These are phyloP conservation scores for Bufotes viridis DNA, from an alignment of 2,797 vertebrate species.

Conservation along the genomic window DNA sequence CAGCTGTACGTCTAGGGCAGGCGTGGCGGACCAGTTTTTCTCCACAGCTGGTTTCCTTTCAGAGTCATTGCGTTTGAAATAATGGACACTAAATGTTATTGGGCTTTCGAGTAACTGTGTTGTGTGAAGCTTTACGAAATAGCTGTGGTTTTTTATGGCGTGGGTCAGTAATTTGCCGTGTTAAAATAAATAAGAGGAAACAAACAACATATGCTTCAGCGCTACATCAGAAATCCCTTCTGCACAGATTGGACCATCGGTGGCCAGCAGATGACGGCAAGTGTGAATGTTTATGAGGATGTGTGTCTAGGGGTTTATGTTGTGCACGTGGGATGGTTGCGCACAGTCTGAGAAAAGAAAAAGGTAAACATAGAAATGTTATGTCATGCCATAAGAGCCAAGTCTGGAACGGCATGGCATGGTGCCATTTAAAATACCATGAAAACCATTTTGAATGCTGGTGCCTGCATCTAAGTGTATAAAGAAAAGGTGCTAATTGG, in stretches of 20 bases:
- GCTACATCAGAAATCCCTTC: slow-evolving; percentile 20
- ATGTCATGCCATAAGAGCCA: neutral
- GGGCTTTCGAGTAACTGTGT: slow-evolving; percentile 45
- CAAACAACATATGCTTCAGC: slow-evolving; percentile 37
- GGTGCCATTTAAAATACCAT: neutral
- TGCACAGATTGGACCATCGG: slow-evolving; percentile 17
- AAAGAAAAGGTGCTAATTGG: neutral
- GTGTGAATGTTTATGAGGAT: slow-evolving; percentile 13
- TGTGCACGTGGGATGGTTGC: neutral
- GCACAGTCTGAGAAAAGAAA: neutral
- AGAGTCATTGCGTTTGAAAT: slow-evolving; percentile 56
- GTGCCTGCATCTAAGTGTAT: neutral
- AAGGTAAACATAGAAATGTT: neutral
- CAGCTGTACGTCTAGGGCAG: slow-evolving; percentile 53
- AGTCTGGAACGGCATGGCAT: neutral
- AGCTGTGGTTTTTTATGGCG: slow-evolving; percentile 43
- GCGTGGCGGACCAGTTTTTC: slow-evolving; percentile 45
- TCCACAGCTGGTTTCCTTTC: slow-evolving; percentile 53
- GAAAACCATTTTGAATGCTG: neutral
- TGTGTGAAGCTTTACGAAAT: slow-evolving; percentile 44
- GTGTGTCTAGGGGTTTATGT: slow-evolving; percentile 5
- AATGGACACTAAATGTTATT: slow-evolving; percentile 51
- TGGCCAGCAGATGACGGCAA: slow-evolving; percentile 40
- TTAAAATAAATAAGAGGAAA: slow-evolving; percentile 50
- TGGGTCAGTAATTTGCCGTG: slow-evolving; percentile 54